Evolutionary conservation across 2,888 invertebrate genomes (phyloP), one percentile per base, ranked within the genome.

Genomic region (Meta bourneti): DNA sequence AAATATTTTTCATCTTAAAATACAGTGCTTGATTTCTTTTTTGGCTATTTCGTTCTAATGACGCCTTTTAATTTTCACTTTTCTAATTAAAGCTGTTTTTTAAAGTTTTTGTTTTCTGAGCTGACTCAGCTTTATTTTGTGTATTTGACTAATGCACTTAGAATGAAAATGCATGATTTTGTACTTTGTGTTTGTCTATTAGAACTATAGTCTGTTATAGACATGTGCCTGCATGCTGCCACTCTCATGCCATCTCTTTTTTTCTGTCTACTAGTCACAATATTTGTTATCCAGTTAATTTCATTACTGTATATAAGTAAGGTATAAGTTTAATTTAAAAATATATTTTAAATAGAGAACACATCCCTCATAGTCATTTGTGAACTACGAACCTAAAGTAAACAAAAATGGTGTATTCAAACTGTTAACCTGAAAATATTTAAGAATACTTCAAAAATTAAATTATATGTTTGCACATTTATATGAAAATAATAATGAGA

Each of bases 131-230:
- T 87, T 51, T 87, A n/a, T 71, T 79, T 34, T 72, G 48, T 86
- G 54, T 81, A 49, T 70, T 16, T 89, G 83, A 78, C 83, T 89
- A 84, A 84, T 54, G 52, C 74, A 77, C 77, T 49, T 90, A 81
- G 71, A 81, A 90, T 86, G 81, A 81, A 81, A 48, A 19, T 82
- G 90, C 90, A 86, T 90, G 90, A 8, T 48, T 34, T 77, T 54
- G 48, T 69, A 61, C 16, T 75, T 19, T 75, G 13, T 70, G 20
- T 79, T 13, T 51, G 1, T 52, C n/a, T n/a, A 75, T 75, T 11
- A 49, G 48, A 19, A 70, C 13, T 49, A 7, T 8, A 19, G 70
- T 7, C 13, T 48, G 7, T 78, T 16, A 13, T 61, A 61, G 61
- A 7, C 61, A 11, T 72, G 20, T 79, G 16, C 79, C 13, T 52